Conservation (phyloP, 2,888 invertebrate genomes). For the Lampropteryx suffumata region DNA sequence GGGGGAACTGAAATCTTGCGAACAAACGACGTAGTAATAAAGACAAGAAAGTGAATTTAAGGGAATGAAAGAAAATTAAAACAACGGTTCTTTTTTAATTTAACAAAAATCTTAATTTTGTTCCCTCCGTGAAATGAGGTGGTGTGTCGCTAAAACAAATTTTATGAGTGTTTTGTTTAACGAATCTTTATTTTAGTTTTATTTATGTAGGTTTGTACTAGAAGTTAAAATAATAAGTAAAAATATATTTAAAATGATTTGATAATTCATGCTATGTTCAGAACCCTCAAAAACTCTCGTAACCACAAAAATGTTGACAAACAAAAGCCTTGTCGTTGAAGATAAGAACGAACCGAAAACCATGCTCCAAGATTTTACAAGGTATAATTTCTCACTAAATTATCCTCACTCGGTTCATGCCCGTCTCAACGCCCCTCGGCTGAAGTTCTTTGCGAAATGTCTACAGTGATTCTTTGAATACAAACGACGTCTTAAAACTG, state of each 20-base stretch:
- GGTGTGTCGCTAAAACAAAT: conserved; percentile 26
- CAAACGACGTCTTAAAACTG: conserved; percentile 77
- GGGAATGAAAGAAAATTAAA: conserved; percentile 81
- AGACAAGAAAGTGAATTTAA: conserved; percentile 85
- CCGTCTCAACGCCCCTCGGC: conserved; percentile 63
- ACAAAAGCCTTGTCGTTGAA: conserved; percentile 22
- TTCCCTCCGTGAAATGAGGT: conserved; percentile 37
- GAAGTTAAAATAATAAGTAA: no score
- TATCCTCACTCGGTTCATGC: conserved; percentile 70
- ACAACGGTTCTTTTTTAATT: conserved; percentile 77
- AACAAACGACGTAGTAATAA: conserved; percentile 84
- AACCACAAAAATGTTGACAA: conserved; percentile 32
- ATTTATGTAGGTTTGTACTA: no score
- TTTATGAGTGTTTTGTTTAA: no score
- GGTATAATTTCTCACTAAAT: conserved; percentile 75
- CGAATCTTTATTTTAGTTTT: no score
- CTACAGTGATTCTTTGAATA: conserved; percentile 83
- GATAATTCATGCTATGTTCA: background rate
- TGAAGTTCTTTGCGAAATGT: conserved; percentile 79
- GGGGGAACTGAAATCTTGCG: conserved; percentile 82
- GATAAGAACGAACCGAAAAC: conserved; percentile 38
- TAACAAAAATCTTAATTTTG: conserved; percentile 69
- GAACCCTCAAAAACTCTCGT: background rate
- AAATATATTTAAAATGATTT: no score
- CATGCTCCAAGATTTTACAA: conserved; percentile 56